Conservation (phyloP, 2,113 vertebrate genomes). For the Aldabrachelys gigantea region DNA sequence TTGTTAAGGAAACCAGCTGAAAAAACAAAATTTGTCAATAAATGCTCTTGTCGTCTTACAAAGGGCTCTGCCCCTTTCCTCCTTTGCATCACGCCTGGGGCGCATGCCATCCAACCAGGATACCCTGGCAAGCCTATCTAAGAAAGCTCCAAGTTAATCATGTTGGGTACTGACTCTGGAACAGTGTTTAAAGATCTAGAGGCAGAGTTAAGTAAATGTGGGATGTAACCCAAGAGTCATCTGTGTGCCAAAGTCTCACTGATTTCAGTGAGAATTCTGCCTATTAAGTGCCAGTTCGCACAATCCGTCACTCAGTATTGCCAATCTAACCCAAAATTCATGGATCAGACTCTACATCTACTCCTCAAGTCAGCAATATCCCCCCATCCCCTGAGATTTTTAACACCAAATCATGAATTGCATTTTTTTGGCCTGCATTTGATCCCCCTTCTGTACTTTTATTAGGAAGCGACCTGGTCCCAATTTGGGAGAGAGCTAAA, state of each 20-base stretch:
- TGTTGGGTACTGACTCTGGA: background rate
- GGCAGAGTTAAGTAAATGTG: background rate
- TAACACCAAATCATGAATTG: background rate
- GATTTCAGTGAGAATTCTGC: background rate
- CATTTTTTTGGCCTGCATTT: background rate
- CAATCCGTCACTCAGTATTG: background rate
- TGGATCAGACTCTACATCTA: background rate
- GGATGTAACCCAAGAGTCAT: background rate
- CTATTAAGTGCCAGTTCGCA: background rate
- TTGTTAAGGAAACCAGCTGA: constrained; percentile 84
- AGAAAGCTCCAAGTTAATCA: background rate
- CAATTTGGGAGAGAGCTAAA: background rate
- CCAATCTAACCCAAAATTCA: background rate
- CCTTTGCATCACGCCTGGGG: background rate
- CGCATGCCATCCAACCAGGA: background rate
- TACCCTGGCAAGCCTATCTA: background rate
- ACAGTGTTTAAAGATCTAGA: background rate
- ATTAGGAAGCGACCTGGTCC: no score
- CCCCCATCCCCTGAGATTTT: background rate
- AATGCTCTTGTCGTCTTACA: background rate
- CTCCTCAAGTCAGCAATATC: no score
- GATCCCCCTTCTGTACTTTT: no score
- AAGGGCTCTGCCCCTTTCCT: background rate
- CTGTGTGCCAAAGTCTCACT: background rate
- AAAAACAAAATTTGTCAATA: background rate